phyloP scores from a whole-genome alignment of 2,113 vertebrate species.

The Notarius quadriscutis region DNA sequence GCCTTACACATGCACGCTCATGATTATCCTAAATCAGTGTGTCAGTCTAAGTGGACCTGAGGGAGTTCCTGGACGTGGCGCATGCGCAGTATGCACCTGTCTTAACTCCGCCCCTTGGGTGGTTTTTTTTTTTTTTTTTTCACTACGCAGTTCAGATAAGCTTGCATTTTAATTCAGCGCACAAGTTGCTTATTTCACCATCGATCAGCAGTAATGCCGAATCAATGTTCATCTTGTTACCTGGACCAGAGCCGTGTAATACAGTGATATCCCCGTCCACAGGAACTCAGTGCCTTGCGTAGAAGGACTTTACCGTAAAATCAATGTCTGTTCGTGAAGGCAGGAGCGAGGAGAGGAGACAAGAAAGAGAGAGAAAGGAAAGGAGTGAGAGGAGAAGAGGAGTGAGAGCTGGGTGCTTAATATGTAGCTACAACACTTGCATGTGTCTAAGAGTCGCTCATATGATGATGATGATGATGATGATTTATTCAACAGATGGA shows the following conservation, averaged over 20 bases:
- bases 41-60: constrained; percentile 35
- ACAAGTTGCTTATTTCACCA: constrained; percentile 99
- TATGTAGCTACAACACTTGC: constrained; percentile 16
- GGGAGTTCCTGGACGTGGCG: constrained; percentile 20
- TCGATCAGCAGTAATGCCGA: constrained; percentile 98
- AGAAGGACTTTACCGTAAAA: constrained; percentile 98
- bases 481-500: background rate
- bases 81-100: constrained; percentile 34
- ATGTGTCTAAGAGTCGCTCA: background rate
- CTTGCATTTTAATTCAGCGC: constrained; percentile 98
- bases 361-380: constrained; percentile 2
- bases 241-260: constrained; percentile 95
- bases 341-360: constrained; percentile 25
- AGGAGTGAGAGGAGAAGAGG: constrained; percentile 19
- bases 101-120: background rate
- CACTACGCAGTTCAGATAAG: constrained; percentile 78
- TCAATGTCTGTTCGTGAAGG: constrained; percentile 85
- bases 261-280: constrained; percentile 93
- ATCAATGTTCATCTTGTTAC: constrained; percentile 99
- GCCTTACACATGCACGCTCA: constrained; percentile 20
- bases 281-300: constrained; percentile 93
- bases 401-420: constrained; percentile 22
- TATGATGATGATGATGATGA: background rate
- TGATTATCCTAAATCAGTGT: constrained; percentile 39
- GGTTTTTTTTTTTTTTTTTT: constrained; percentile 21